Evolutionary conservation across 2,113 vertebrate genomes (phyloP).

Genomic region (Gnathonemus echidnorhynchus): DNA sequence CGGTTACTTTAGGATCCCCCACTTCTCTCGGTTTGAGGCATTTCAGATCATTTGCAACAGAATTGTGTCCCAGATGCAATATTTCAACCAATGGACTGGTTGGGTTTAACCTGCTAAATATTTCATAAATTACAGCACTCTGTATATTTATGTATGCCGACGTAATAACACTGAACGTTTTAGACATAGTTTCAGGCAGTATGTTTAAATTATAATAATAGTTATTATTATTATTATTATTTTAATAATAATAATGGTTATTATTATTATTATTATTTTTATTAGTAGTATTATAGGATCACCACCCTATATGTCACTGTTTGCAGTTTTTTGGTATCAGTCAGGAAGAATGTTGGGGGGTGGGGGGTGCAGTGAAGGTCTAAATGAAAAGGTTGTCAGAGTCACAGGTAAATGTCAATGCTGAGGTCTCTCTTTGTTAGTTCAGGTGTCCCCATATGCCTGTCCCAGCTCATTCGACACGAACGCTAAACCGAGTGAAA

Average conservation of each 20-base stretch:
- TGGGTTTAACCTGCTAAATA: neutral
- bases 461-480: neutral
- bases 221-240: too few relatives aligned
- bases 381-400: neutral
- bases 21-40: neutral
- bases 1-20: neutral
- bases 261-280: too few relatives aligned
- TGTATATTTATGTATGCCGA: neutral
- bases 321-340: neutral
- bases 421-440: neutral
- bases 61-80: neutral
- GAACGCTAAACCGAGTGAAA: neutral
- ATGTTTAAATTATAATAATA: neutral
- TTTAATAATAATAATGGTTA: neutral
- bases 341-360: neutral
- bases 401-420: neutral
- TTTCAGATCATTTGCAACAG: neutral
- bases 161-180: neutral
- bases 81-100: neutral
- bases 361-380: neutral
- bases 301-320: neutral
- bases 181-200: neutral
- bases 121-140: neutral
- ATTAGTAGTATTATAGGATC: neutral
- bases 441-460: constrained; percentile 2